phyloP scores from a whole-genome alignment of 2,797 vertebrate genomes.

The Falco columbarius region DNA sequence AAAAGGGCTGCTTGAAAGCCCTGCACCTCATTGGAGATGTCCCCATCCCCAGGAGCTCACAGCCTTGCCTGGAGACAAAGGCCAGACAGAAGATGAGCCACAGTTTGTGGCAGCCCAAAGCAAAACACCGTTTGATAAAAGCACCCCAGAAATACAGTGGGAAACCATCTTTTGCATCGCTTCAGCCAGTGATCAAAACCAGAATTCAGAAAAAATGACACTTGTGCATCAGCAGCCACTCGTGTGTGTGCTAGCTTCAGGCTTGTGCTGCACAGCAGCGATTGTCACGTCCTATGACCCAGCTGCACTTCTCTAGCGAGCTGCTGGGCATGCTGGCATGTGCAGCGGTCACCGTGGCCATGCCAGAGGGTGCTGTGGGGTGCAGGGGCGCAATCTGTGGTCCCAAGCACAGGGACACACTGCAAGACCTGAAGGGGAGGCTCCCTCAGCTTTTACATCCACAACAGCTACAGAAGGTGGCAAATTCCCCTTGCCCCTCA shows the following conservation, averaged over 20 bases:
- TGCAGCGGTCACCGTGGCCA: rapidly evolving
- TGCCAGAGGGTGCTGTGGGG: not conserved
- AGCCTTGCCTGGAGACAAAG: not conserved
- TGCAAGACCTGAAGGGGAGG: not conserved
- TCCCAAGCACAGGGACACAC: not conserved
- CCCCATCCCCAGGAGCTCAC: not conserved
- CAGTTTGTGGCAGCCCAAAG: rapidly evolving
- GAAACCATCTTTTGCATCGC: not conserved
- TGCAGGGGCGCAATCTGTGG: not conserved
- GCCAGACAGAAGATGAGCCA: not conserved
- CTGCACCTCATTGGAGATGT: not conserved
- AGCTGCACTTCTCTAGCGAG: not conserved
- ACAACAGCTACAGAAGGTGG: not conserved
- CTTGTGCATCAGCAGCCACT: not conserved
- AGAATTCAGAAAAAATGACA: not conserved
- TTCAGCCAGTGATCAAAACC: not conserved
- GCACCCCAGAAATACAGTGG: not conserved
- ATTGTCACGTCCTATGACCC: rapidly evolving
- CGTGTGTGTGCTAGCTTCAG: rapidly evolving
- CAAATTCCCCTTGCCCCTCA: not conserved
- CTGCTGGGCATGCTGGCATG: not conserved
- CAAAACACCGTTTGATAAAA: not conserved
- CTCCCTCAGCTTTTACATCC: not conserved
- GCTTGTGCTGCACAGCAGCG: not conserved
- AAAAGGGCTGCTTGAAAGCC: not conserved